Evolutionary conservation across 2,888 invertebrate species (phyloP), one percentile per base, ranked within the genome.

Genomic region (Heliconius sara): DNA sequence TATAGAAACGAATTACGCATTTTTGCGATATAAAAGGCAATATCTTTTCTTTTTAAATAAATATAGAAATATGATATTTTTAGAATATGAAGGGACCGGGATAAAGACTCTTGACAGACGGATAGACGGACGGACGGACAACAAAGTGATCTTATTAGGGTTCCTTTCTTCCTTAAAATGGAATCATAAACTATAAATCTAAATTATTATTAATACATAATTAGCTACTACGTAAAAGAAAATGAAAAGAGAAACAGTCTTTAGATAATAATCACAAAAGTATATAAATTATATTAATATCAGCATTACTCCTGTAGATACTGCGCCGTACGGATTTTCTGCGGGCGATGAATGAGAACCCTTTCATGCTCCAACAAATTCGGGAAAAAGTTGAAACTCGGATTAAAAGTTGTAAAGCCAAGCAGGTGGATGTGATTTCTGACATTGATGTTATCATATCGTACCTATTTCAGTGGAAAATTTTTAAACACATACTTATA

Each of bases 261-360:
- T 76, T 43, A 72, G 75, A 65, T 30, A 72, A 39, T 52, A 71
- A 71, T 52, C 77, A 63, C 27, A n/a, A 57, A 75, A 65, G 19
- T 72, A 39, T 30, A 70, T 66, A 67, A 75, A 74, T 71, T 19
- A 71, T 66, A 63, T 85, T 83, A 39, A 73, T 73, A 73, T 84
- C 70, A 63, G 63, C 81, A 80, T 81, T 77, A 80, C 77, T 72
- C 70, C 83, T 81, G 30, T 82, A 94, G 95, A 91, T 93, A 76
- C 87, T 95, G 77, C 89, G 88, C 16, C 86, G 95, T 79, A 93
- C 93, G 2, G 94, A 94, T 83, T 95, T 95, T 73, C 91, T 95
- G 91, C 86, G 92, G 80, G 91, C 89, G 3, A 91, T 94, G 88
- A 83, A 87, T 0, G 94, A 94, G 80, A 91, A 94, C 82, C 92